Base-by-base conservation (phyloP, 2,113 vertebrate genomes). In the Eptatretus burgeri region DNA sequence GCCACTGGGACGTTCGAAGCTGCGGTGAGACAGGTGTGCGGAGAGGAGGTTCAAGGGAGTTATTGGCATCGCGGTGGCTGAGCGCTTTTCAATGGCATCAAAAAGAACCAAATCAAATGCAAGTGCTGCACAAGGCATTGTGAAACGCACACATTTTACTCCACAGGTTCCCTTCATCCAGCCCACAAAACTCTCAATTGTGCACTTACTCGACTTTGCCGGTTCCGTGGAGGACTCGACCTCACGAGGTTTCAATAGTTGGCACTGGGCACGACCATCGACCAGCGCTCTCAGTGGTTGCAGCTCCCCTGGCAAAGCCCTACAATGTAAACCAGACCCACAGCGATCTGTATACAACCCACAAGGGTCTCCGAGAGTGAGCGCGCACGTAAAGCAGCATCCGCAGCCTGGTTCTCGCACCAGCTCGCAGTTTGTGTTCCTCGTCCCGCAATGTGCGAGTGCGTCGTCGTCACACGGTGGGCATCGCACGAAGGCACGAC, bases 341-440 rank as follows among this genome's bases (percentile, higher is more conserved):
- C 86, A 91, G 69, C 80, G 79, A 66, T 84, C 79, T 4, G 79
- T 85, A 76, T 93, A 93, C 65, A 93, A 77, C 14, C 85, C 85
- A 74, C 86, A 93, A 11, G 73, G 66, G 66, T 78, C 76, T 5
- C 84, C 82, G 64, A 66, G 66, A 0, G 66, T 70, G 63, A 85
- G 74, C 52, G 86, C 84, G 70, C 85, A 93, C 2, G 82, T 86
- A 74, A 81, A 50, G 76, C 86, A 93, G 75, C 86, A 93, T 69
- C 86, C 83, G 71, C 86, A 93, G 68, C 84, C 83, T 1, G 85
- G 82, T 65, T 91, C 85, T 12, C 79, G 80, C 67, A 87, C 82
- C 27, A 69, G 70, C 70, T 93, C 83, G 4, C 75, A 65, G 71
- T 41, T 41, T 41, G 27, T 41, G 27, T 7, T 3, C 27, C 27